phyloP scores from a whole-genome alignment of 2,113 vertebrate species.

The Gambusia holbrooki region DNA sequence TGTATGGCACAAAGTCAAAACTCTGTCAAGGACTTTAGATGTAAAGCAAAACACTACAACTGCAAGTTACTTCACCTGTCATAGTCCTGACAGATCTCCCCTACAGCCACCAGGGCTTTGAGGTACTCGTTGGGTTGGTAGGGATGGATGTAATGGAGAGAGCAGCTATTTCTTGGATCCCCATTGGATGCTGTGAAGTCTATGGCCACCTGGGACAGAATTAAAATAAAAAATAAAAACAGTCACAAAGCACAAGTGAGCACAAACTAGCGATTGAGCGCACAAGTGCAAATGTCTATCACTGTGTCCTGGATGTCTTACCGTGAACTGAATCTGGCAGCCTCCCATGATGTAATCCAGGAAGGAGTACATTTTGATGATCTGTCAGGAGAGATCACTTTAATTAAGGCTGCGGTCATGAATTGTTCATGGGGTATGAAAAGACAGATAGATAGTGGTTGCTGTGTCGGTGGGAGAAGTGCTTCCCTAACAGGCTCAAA shows the following conservation, averaged over 20 bases:
- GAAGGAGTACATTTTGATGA: constrained; percentile 99
- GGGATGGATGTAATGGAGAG: constrained; percentile 98
- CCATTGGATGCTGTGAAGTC: constrained; percentile 99
- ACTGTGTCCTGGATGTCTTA: constrained; percentile 75
- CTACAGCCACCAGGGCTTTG: constrained; percentile 96
- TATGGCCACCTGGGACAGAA: constrained; percentile 90
- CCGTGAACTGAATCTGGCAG: constrained; percentile 99
- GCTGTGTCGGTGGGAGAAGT: neutral
- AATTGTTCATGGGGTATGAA: constrained; percentile 2
- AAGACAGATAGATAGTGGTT: neutral
- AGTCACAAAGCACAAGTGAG: constrained; percentile 4
- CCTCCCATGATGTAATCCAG: constrained; percentile 99
- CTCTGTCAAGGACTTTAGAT: neutral
- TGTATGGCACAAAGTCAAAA: too few species aligned
- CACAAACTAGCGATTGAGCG: neutral
- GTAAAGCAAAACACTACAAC: constrained; percentile 45
- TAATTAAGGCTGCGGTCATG: constrained; percentile 20
- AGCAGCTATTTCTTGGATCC: constrained; percentile 98
- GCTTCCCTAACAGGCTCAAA: neutral
- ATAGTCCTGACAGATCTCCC: constrained; percentile 99
- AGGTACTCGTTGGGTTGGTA: constrained; percentile 99
- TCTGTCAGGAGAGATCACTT: constrained; percentile 76
- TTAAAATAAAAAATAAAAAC: neutral
- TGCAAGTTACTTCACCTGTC: constrained; percentile 87
- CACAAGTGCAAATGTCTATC: constrained; percentile 26